Percentiles rank a stretch among this genome's conserved stretches.
Conservation (phyloP, 2,888 invertebrate species). For the Lydus trimaculatus region DNA sequence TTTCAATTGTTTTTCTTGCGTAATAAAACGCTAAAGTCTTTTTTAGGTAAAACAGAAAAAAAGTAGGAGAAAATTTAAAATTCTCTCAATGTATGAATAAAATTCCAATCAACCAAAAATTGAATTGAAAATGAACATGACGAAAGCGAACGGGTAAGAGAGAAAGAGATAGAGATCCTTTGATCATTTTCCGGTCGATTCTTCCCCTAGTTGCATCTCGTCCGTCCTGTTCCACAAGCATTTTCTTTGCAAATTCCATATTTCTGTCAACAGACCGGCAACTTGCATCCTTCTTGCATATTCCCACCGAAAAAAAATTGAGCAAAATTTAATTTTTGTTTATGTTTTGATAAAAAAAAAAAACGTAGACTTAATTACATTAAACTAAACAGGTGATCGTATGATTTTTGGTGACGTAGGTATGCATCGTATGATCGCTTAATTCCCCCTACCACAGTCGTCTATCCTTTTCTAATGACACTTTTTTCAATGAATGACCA, state of each 20-base stretch:
- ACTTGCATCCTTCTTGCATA: too few species aligned
- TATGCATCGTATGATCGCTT: not conserved
- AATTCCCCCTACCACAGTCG: not conserved
- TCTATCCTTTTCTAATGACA: not conserved
- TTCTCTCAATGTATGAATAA: not conserved
- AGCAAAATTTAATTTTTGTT: too few species aligned
- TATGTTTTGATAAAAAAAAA: too few species aligned
- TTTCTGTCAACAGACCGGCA: not conserved
- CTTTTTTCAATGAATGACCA: not conserved
- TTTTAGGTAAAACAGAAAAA: too few species aligned
- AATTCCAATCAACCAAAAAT: not conserved
- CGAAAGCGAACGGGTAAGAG: too few species aligned
- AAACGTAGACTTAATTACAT: too few species aligned
- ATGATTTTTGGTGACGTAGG: not conserved
- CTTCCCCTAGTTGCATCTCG: not conserved
- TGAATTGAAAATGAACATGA: not conserved
- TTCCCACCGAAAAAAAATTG: too few species aligned
- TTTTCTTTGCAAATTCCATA: not conserved
- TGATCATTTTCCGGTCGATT: not conserved
- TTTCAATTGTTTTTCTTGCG: too few species aligned
- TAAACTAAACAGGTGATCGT: slow-evolving; percentile 7
- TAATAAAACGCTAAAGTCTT: too few species aligned
- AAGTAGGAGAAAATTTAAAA: not conserved
- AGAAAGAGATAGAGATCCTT: not conserved
- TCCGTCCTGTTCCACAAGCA: too few species aligned